phyloP scores from a whole-genome alignment of 2,113 vertebrate genomes.

The Campylomormyrus numenius region DNA sequence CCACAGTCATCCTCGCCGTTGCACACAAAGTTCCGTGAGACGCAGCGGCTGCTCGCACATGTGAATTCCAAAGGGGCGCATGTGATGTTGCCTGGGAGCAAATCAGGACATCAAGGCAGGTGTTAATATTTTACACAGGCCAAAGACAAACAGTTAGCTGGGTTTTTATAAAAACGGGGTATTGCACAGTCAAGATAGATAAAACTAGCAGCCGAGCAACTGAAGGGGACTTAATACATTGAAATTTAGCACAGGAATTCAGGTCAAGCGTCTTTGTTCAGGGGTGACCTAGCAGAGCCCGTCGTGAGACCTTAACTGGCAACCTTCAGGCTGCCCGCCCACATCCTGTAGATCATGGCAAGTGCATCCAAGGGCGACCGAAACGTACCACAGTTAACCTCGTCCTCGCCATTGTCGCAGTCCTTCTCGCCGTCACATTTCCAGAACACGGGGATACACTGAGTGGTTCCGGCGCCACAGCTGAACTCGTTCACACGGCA shows the following conservation, averaged over 20 bases:
- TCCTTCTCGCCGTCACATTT: constrained; percentile 92
- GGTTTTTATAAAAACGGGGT: not conserved
- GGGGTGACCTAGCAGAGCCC: not conserved
- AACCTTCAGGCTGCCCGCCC: not conserved
- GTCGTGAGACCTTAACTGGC: not conserved
- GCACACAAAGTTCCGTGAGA: constrained; percentile 87
- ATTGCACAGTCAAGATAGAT: not conserved
- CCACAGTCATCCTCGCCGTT: constrained; percentile 94
- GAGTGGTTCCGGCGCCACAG: constrained; percentile 80
- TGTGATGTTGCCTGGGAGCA: constrained; percentile 76
- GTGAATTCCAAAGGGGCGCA: constrained; percentile 87
- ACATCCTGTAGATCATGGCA: not conserved
- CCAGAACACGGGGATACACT: constrained; percentile 90
- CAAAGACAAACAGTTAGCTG: not conserved
- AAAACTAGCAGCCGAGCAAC: not conserved
- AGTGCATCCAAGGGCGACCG: not conserved
- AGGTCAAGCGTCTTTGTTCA: not conserved
- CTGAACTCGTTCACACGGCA: constrained; percentile 86
- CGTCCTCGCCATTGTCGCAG: constrained; percentile 88
- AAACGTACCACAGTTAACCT: constrained; percentile 84
- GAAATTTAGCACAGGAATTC: not conserved
- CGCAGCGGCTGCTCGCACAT: constrained; percentile 80
- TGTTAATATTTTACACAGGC: not conserved
- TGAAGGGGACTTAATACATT: not conserved
- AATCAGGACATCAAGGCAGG: not conserved